Percentiles rank a stretch among this genome's conserved stretches.
These are phyloP conservation scores for Glossophaga mutica DNA, from an alignment of 2,797 vertebrate species.

Conservation along the genomic window DNA sequence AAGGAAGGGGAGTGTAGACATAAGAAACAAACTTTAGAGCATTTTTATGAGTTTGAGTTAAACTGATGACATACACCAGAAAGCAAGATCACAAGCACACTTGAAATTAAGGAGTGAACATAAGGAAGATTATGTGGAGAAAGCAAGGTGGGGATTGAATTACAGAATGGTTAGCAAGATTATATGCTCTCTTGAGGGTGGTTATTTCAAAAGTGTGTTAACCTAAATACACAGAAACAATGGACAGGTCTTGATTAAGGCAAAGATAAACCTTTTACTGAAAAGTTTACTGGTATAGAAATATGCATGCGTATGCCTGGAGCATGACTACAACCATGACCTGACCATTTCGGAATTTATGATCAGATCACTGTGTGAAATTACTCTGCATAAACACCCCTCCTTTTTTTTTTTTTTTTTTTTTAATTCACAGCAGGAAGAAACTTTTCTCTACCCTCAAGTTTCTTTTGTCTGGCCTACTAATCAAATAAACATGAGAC, in stretches of 20 bases:
- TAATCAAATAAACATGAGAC: neutral
- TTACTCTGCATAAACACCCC: neutral
- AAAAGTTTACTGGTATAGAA: neutral
- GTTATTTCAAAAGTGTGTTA: neutral
- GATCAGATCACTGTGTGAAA: neutral
- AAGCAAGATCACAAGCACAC: neutral
- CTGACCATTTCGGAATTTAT: neutral
- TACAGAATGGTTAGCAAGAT: neutral
- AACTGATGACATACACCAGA: neutral
- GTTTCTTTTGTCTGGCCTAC: neutral
- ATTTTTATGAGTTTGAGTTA: neutral
- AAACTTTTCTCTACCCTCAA: neutral
- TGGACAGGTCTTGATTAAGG: neutral
- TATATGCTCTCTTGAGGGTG: neutral
- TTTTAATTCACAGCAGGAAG: neutral
- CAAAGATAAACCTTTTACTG: neutral
- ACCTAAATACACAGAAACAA: neutral
- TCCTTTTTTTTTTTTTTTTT: no score
- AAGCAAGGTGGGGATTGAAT: neutral
- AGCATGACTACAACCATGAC: neutral
- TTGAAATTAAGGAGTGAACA: neutral
- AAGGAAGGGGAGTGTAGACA: neutral
- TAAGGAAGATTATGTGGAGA: neutral
- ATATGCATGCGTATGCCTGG: neutral
- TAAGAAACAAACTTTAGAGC: neutral